phyloP scores from a whole-genome alignment of 1,140 invertebrate genomes.

The Penaeus vannamei region DNA sequence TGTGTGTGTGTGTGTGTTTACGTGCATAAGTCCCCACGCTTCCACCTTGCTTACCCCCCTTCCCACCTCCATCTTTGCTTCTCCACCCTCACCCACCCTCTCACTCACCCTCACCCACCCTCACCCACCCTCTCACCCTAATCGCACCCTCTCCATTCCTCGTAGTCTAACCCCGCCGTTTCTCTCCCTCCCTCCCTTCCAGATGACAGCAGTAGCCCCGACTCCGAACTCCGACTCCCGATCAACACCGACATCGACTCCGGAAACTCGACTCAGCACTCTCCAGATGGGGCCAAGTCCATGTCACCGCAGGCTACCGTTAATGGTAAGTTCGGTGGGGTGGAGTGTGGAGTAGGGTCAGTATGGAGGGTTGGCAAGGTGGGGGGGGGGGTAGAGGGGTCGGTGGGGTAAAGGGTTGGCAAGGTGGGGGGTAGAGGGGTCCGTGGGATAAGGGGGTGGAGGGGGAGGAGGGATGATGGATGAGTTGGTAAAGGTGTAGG shows the following conservation, averaged over 20 bases:
- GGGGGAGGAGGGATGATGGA: neutral
- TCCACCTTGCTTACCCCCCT: too few relatives aligned
- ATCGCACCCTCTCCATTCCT: neutral
- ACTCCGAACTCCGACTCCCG: constrained; percentile 83
- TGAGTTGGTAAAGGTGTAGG: neutral
- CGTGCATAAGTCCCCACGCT: too few relatives aligned
- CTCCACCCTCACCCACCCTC: neutral
- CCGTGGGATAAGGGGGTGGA: neutral
- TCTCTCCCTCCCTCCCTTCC: constrained; percentile 68
- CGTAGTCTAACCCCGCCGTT: neutral
- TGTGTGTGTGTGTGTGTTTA: too few relatives aligned
- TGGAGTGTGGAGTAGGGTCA: neutral
- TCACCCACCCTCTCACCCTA: neutral
- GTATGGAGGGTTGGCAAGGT: too few relatives aligned
- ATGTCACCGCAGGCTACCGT: constrained; percentile 78
- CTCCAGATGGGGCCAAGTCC: constrained; percentile 85
- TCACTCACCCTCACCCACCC: neutral
- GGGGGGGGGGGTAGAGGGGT: too few relatives aligned
- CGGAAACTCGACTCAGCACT: constrained; percentile 90
- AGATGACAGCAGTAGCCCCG: constrained; percentile 86
- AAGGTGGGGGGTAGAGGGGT: neutral
- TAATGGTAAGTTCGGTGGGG: constrained; percentile 68
- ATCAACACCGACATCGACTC: constrained; percentile 83
- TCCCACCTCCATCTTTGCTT: neutral
- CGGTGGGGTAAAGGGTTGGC: neutral